These are phyloP conservation scores for Parthenolecanium corni DNA, from an alignment of 2,888 invertebrate genomes.

Conservation along the genomic window DNA sequence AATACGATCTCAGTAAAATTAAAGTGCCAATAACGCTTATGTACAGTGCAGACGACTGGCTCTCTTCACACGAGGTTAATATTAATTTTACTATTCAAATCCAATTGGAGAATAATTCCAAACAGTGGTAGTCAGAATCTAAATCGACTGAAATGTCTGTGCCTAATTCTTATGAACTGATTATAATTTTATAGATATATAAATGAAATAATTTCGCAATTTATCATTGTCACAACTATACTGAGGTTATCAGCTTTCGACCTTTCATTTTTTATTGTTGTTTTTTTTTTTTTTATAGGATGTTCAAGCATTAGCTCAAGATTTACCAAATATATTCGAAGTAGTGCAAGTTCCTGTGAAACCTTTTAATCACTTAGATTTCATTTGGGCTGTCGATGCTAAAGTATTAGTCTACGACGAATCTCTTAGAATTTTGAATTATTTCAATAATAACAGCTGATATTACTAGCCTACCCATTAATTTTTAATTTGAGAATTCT, in stretches of 20 bases:
- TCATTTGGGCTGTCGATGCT: conserved; percentile 53
- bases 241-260: too few relatives aligned
- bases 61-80: conserved; percentile 48
- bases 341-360: conserved; percentile 43
- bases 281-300: conserved; percentile 40
- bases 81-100: too few relatives aligned
- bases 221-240: too few relatives aligned
- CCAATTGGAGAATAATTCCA: too few relatives aligned
- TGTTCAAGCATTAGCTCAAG: conserved; percentile 45
- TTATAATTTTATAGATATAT: too few relatives aligned
- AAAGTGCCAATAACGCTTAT: conserved; percentile 52
- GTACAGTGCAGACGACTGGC: conserved; percentile 59
- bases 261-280: too few relatives aligned
- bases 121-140: too few relatives aligned
- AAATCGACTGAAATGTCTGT: too few relatives aligned
- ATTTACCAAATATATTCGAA: conserved; percentile 45
- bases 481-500: too few relatives aligned
- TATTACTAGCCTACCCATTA: too few relatives aligned
- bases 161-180: too few relatives aligned
- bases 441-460: conserved; percentile 30
- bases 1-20: conserved; percentile 50
- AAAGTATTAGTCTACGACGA: conserved; percentile 48
- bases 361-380: conserved; percentile 58
- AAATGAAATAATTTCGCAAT: too few relatives aligned
- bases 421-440: conserved; percentile 45